Evolutionary conservation across 2,888 invertebrate species (phyloP), one percentile per base, ranked within the genome.

Genomic region (Hylaea fasciaria): DNA sequence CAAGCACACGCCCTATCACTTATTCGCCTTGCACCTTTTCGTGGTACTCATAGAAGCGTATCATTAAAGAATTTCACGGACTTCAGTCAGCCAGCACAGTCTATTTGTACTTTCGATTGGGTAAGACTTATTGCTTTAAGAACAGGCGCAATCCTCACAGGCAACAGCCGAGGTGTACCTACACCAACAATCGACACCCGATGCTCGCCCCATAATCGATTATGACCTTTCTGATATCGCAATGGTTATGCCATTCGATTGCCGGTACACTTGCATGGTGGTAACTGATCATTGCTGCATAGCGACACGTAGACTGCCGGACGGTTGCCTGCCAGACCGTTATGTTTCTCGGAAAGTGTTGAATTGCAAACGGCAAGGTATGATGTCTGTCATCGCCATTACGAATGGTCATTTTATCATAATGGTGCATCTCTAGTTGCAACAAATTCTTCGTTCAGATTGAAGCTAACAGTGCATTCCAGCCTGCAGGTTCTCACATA

Each of bases 281-380:
- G 56, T 60, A 50, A 47, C 58, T 41, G 32, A 45, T 50, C 46
- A 56, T 60, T 57, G 60, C 59, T 47, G 60, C 68, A 68, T 67
- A 67, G 64, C 61, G 37, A 63, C 70, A 66, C 70, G 70, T 68
- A 51, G 52, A n/a, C 56, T 54, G 62, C 50, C 43, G 59, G 58
- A 46, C 65, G 56, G 62, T 62, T 64, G 62, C 66, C 64, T 66
- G 62, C 59, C 60, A 58, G 41, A 43, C 70, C 70, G 70, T 68
- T 68, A 68, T 51, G 46, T 62, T 70, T 67, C 70, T 67, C 39
- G 53, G 70, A 70, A 70, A 57, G 62, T 64, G 63, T 68, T 64
- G 59, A 66, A 66, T 61, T 64, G 62, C 60, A 65, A 62, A 55
- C 37, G 59, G 35, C 59, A 47, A 51, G 66, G 56, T 61, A 62